Conservation (phyloP, 2,113 vertebrate species). For the Sialia sialis region DNA sequence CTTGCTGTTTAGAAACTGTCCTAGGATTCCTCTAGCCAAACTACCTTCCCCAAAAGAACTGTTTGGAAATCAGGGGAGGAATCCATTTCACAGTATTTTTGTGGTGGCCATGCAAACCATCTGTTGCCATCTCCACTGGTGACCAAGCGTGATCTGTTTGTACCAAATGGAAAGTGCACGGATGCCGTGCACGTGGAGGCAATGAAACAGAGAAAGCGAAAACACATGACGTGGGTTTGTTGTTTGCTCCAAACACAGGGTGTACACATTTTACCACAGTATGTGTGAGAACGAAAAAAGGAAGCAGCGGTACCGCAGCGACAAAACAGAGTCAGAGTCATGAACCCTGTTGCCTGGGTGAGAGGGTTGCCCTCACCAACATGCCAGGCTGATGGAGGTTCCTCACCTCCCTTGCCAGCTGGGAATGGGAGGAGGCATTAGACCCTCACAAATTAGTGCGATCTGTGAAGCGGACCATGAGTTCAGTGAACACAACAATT, state of each 20-base stretch:
- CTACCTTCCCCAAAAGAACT: background rate
- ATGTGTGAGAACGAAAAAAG: slow-evolving; percentile 15
- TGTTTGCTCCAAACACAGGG: slow-evolving; percentile 32
- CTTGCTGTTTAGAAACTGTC: background rate
- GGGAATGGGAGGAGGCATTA: rapidly evolving
- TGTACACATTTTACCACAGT: background rate
- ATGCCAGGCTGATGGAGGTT: background rate
- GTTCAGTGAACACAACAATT: background rate
- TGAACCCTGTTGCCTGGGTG: background rate
- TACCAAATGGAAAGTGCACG: slow-evolving; percentile 2
- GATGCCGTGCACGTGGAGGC: background rate
- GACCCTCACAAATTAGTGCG: rapidly evolving
- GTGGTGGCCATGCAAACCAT: background rate
- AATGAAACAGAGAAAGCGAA: slow-evolving; percentile 61
- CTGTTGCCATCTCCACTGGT: background rate
- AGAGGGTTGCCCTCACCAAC: background rate
- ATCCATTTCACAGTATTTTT: background rate
- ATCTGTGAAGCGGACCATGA: background rate
- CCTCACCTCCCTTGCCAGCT: rapidly evolving
- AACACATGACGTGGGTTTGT: slow-evolving; percentile 56
- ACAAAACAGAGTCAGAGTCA: background rate
- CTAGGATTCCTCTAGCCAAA: background rate
- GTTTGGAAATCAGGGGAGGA: background rate
- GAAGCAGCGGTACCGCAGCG: background rate
- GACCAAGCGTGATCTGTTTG: background rate